Evolutionary conservation across 2,888 invertebrate genomes (phyloP), one percentile per base, ranked within the genome.

Genomic region (Acronicta leporina): DNA sequence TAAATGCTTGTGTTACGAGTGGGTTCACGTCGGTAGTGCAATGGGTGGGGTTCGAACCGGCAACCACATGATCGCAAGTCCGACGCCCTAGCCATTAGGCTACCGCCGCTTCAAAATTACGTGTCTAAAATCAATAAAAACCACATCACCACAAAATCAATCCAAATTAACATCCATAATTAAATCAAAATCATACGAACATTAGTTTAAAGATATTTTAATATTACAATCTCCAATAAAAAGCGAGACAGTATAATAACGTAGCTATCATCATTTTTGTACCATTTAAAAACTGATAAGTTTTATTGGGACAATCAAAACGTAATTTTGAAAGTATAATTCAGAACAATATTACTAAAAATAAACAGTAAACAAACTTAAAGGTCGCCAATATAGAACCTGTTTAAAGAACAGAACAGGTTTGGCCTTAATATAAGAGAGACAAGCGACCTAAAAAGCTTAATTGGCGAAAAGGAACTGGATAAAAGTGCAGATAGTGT

Each of bases 281-380:
- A 43, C n/a, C 38, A 54, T 55, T 63, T 53, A 52, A 77, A 63
- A 65, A 44, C 52, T 63, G 71, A 77, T 80, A 76, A 73, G 46
- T 50, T 80, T 82, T 79, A 79, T 74, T 60, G 58, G 27, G 33
- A 73, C 66, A 73, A 79, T 85, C 73, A 80, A 75, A 74, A 65
- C 55, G 61, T 61, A 65, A 73, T 74, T 71, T 73, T 65, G 60
- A 68, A 63, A 60, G 61, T 73, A 81, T 83, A 77, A 83, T 83
- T 84, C 83, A 83, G 80, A 63, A 15, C 33, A 40, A 40, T 85
- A 83, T 83, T 75, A 82, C 83, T 87, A 86, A 90, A 90, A 90
- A 89, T 89, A 87, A 86, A 88, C 84, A 70, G 85, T 90, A 90
- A 89, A 91, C 88, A 90, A 89, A 88, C 79, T 75, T 79, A 84